phyloP scores from a whole-genome alignment of 2,797 vertebrate genomes.

The Takifugu ocellatus region DNA sequence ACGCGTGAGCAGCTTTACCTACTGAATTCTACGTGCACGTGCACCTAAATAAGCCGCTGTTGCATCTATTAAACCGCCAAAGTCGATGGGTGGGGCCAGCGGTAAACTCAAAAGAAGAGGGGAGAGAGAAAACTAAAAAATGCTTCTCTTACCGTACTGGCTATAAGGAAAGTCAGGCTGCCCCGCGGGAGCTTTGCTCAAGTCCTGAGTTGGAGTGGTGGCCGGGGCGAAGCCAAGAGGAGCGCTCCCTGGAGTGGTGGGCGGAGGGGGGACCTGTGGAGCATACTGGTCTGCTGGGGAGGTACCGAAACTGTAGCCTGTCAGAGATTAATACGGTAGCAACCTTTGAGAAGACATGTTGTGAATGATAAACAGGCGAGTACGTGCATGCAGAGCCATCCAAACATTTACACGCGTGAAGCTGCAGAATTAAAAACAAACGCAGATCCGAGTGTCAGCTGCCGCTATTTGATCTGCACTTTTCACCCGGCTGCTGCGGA shows the following conservation, averaged over 20 bases:
- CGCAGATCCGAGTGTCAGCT: too few relatives aligned
- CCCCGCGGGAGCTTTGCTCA: conserved; percentile 94
- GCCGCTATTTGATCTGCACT: too few relatives aligned
- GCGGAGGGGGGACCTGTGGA: conserved; percentile 91
- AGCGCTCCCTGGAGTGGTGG: conserved; percentile 89
- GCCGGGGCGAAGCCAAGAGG: conserved; percentile 91
- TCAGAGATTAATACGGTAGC: conserved; percentile 19
- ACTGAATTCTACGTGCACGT: conserved; percentile 58
- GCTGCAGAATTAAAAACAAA: too few relatives aligned
- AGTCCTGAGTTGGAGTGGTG: conserved; percentile 95
- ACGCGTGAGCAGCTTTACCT: conserved; percentile 66
- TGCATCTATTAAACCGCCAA: conserved; percentile 36
- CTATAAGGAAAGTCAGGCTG: conserved; percentile 97
- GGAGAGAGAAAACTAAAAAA: not conserved
- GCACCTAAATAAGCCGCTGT: conserved; percentile 43
- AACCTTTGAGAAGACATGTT: too few relatives aligned
- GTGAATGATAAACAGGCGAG: too few relatives aligned
- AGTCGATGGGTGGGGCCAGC: conserved; percentile 40
- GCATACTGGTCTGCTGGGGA: conserved; percentile 96
- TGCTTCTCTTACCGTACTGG: conserved; percentile 92
- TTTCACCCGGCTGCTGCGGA: too few relatives aligned
- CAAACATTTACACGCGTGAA: too few relatives aligned
- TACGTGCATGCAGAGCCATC: too few relatives aligned
- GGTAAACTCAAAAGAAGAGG: conserved; percentile 25
- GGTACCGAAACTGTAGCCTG: conserved; percentile 94